Conservation (phyloP, 1,140 invertebrate species). For the Catajapyx aquilonaris region DNA sequence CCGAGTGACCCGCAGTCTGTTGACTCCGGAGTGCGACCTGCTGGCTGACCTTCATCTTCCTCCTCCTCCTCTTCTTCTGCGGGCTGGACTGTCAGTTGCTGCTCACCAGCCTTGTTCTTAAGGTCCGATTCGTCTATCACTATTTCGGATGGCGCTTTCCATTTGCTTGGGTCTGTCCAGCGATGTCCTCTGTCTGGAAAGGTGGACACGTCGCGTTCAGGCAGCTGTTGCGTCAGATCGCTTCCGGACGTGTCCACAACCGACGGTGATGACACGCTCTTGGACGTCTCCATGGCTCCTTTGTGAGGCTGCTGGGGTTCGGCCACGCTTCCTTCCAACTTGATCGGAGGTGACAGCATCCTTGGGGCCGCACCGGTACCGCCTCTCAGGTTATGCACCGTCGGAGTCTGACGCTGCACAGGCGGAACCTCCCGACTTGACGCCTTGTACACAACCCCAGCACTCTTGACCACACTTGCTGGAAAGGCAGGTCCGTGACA, state of each 20-base stretch:
- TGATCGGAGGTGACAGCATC: constrained; percentile 2
- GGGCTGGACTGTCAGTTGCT: background rate
- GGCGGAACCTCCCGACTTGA: constrained; percentile 12
- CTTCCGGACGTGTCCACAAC: background rate
- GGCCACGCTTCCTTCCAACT: constrained; percentile 9
- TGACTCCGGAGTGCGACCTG: constrained; percentile 9
- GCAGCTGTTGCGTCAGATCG: constrained; percentile 6
- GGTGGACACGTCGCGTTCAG: background rate
- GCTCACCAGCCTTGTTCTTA: constrained; percentile 1
- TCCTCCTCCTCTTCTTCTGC: background rate
- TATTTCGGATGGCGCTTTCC: background rate
- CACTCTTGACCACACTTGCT: constrained; percentile 1
- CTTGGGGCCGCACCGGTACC: constrained; percentile 5
- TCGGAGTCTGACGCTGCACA: constrained; percentile 9
- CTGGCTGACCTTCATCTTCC: constrained; percentile 2
- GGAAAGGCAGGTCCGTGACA: constrained; percentile 7
- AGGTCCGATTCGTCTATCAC: background rate
- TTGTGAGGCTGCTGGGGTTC: constrained; percentile 8
- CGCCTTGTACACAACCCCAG: constrained; percentile 10
- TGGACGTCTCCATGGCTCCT: constrained; percentile 8
- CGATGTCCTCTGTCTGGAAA: constrained; percentile 6
- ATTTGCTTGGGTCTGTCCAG: background rate
- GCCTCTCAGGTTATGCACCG: constrained; percentile 5
- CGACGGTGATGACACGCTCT: background rate
- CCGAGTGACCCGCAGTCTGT: constrained; percentile 24